Conservation (phyloP, 1,140 invertebrate species). For the Bombus waltoni region DNA sequence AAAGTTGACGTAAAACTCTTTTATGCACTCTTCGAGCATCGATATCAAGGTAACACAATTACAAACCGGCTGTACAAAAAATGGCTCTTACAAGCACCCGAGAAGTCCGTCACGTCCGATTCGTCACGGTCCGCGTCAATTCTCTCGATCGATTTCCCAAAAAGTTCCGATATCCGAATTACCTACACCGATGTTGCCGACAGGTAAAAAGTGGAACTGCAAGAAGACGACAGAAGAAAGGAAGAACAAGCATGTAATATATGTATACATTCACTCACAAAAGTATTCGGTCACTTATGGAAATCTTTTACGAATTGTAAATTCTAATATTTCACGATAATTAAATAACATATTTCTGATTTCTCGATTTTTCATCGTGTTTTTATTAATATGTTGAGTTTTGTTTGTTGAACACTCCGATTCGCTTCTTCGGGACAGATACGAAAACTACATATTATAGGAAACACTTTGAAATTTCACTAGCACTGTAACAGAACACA, state of each 20-base stretch:
- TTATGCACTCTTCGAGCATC: not conserved
- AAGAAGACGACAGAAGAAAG: not conserved
- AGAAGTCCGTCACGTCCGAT: conserved; percentile 26
- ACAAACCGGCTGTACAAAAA: not conserved
- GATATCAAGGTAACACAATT: not conserved
- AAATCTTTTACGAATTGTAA: no score
- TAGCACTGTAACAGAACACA: no score
- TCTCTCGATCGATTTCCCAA: conserved; percentile 37
- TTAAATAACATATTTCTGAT: no score
- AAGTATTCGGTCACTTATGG: not conserved
- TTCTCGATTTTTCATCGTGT: no score
- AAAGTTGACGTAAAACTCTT: not conserved
- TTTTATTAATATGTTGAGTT: no score
- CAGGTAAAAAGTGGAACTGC: not conserved
- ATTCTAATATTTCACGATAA: no score
- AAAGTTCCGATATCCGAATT: not conserved
- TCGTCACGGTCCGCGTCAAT: conserved; percentile 41
- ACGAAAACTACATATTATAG: no score
- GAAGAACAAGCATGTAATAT: not conserved
- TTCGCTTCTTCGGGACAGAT: no score
- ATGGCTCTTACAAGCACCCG: not conserved
- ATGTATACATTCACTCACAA: not conserved
- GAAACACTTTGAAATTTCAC: no score
- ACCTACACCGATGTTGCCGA: no score
- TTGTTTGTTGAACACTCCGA: no score